phyloP scores from a whole-genome alignment of 2,113 vertebrate genomes.

The Herpetotheres cachinnans region DNA sequence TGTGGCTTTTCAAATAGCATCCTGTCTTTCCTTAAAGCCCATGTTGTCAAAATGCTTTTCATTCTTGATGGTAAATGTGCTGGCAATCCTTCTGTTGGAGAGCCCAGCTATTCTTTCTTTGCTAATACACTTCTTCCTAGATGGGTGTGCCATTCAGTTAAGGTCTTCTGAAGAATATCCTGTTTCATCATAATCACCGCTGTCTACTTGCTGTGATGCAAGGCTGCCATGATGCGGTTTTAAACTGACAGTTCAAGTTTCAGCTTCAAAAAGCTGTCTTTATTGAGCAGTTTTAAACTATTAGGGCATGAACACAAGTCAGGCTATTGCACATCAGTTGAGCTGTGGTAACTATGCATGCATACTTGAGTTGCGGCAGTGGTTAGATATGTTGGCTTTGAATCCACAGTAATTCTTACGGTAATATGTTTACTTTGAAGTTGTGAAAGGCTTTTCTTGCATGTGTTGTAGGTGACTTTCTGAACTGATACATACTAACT shows the following conservation, averaged over 20 bases:
- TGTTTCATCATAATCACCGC: not conserved
- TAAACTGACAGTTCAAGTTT: not conserved
- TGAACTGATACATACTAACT: not conserved
- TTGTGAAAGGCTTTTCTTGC: not conserved
- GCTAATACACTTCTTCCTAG: not conserved
- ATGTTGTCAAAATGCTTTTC: not conserved
- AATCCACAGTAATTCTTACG: not conserved
- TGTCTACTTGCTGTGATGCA: not conserved
- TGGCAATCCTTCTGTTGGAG: not conserved
- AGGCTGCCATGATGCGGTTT: not conserved
- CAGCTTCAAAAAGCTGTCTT: not conserved
- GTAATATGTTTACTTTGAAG: not conserved
- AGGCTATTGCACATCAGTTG: not conserved
- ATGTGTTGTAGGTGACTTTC: not conserved
- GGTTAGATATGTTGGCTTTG: not conserved
- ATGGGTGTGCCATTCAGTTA: not conserved
- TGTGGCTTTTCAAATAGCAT: not conserved
- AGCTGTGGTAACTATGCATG: not conserved
- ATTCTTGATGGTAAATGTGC: not conserved
- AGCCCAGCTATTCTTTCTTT: not conserved
- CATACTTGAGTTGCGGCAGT: not conserved
- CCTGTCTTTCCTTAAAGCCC: not conserved
- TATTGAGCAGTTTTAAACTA: not conserved
- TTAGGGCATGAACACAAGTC: not conserved
- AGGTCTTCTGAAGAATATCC: not conserved